Conservation (phyloP, 1,140 invertebrate genomes). For the Atta colombica region DNA sequence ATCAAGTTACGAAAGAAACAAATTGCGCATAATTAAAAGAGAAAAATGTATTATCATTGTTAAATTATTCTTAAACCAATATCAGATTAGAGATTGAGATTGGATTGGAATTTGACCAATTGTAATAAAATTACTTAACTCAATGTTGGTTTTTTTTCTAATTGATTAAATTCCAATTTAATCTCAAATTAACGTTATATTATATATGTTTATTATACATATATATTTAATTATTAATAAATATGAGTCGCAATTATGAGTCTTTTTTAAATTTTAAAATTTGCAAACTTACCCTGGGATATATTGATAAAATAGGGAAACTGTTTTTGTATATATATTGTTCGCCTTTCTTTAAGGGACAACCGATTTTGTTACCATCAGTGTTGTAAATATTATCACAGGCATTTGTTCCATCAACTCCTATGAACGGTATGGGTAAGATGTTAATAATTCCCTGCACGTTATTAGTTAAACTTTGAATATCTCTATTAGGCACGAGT, state of each 20-base stretch:
- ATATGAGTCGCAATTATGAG: neutral
- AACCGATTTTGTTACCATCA: conserved; percentile 88
- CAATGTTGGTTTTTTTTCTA: too few relatives aligned
- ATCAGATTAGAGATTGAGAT: too few relatives aligned
- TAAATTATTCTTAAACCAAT: neutral
- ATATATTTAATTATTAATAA: neutral
- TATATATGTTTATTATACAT: too few relatives aligned
- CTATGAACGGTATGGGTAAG: conserved; percentile 90
- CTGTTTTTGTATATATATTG: conserved; percentile 90
- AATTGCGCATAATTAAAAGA: neutral
- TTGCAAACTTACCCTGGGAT: conserved; percentile 88
- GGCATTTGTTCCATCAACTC: conserved; percentile 90
- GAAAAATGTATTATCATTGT: neutral
- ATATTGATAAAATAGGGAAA: conserved; percentile 89
- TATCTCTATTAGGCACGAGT: conserved; percentile 87
- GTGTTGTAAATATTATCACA: conserved; percentile 89
- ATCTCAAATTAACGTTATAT: too few relatives aligned
- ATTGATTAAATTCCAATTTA: too few relatives aligned
- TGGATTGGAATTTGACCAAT: too few relatives aligned
- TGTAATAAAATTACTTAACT: too few relatives aligned
- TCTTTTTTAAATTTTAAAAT: neutral
- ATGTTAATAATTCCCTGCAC: conserved; percentile 89
- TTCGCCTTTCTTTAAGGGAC: conserved; percentile 89
- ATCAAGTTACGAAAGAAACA: conserved; percentile 34
- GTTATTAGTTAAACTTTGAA: conserved; percentile 85